phyloP scores from a whole-genome alignment of 2,888 invertebrate species.

The Ditula angustiorana region DNA sequence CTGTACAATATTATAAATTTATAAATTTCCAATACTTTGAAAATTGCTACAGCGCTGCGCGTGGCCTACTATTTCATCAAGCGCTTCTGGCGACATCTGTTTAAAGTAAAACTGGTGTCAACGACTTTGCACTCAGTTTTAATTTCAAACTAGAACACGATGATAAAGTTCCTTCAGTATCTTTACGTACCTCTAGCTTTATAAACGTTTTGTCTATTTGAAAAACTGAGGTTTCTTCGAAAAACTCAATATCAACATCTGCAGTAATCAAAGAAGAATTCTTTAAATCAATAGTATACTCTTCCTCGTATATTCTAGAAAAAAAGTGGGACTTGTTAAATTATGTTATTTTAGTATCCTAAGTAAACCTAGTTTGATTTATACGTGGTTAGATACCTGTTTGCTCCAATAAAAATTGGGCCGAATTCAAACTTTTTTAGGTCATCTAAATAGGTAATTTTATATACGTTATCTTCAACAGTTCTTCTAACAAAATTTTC shows the following conservation, averaged over 20 bases:
- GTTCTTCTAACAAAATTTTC: slow-evolving; percentile 73
- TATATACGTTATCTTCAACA: slow-evolving; percentile 69
- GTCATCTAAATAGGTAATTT: slow-evolving; percentile 75
- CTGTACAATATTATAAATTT: too few species aligned
- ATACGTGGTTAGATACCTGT: slow-evolving; percentile 55
- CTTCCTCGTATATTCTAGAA: slow-evolving; percentile 75
- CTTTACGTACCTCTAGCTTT: slow-evolving; percentile 60
- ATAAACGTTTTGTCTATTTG: slow-evolving; percentile 68
- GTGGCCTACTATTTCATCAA: too few species aligned
- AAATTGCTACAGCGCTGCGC: too few species aligned
- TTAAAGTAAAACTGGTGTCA: too few species aligned
- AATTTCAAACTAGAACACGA: not conserved
- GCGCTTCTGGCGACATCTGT: too few species aligned
- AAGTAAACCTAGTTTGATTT: too few species aligned
- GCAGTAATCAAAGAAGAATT: slow-evolving; percentile 84
- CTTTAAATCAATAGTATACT: slow-evolving; percentile 77
- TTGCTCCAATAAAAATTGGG: slow-evolving; percentile 71
- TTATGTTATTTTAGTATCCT: too few species aligned
- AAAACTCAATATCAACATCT: slow-evolving; percentile 75
- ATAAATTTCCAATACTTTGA: too few species aligned
- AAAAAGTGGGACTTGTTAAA: too few species aligned
- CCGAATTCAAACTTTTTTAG: slow-evolving; percentile 76
- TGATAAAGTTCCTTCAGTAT: too few species aligned
- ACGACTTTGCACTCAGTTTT: too few species aligned
- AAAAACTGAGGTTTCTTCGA: slow-evolving; percentile 75